Evolutionary conservation across 2,797 vertebrate species (phyloP).

Genomic region (Gymnoscopelus microlampas): DNA sequence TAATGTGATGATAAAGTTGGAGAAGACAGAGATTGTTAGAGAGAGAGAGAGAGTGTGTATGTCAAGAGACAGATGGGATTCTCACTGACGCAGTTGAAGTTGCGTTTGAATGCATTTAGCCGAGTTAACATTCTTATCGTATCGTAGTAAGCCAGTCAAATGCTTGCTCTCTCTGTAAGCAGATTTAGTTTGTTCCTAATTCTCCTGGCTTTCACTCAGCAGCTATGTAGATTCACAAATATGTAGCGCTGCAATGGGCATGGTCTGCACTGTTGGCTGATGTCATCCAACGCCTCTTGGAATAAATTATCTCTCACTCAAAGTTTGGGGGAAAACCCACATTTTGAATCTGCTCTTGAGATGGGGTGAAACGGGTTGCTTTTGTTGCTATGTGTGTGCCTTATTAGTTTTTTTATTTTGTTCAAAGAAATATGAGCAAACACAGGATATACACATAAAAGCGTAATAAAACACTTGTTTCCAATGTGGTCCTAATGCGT

Average conservation of each 20-base stretch:
- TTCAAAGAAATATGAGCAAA: slow-evolving; percentile 11
- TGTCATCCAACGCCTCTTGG: slow-evolving; percentile 64
- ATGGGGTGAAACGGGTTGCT: slow-evolving; percentile 42
- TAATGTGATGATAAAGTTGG: slow-evolving; percentile 2
- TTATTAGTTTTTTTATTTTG: slow-evolving; percentile 18
- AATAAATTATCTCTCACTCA: slow-evolving; percentile 36
- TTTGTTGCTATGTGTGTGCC: slow-evolving; percentile 42
- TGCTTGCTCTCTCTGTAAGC: slow-evolving; percentile 23
- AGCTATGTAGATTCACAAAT: slow-evolving; percentile 64
- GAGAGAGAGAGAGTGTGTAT: slow-evolving; percentile 1
- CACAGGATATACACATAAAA: slow-evolving; percentile 16
- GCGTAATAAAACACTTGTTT: too few species aligned
- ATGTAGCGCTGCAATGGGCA: slow-evolving; percentile 61
- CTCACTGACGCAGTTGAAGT: slow-evolving; percentile 8
- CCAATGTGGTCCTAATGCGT: too few species aligned
- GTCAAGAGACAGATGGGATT: not conserved
- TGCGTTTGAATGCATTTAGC: slow-evolving; percentile 37
- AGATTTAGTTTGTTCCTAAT: slow-evolving; percentile 37
- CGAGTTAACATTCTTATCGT: slow-evolving; percentile 35
- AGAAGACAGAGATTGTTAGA: not conserved
- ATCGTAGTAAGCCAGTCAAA: slow-evolving; percentile 16
- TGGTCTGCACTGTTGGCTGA: slow-evolving; percentile 59
- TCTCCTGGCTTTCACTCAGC: slow-evolving; percentile 57
- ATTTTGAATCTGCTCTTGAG: slow-evolving; percentile 39
- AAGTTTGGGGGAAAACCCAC: slow-evolving; percentile 64